Evolutionary conservation across 1,140 invertebrate species (phyloP), one percentile per base, ranked within the genome.

Genomic region (Tetragnatha versicolor): DNA sequence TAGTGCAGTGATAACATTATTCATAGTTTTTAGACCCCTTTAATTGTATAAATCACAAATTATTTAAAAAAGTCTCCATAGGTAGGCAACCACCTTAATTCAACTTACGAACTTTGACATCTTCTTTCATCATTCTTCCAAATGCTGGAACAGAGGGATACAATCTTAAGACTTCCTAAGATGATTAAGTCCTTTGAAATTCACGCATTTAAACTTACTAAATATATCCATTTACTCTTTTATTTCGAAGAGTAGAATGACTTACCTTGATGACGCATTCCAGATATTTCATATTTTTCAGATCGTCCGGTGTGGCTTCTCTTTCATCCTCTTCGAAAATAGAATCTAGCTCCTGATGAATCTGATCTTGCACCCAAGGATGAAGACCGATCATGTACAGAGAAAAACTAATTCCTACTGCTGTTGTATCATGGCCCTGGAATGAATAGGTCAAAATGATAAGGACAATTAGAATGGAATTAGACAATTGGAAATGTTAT

Each of bases 61-160:
- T n/a, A n/a, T n/a, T n/a, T n/a, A n/a, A n/a, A n/a, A n/a, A n/a
- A n/a, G n/a, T n/a, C n/a, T n/a, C n/a, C n/a, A n/a, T n/a, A n/a
- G n/a, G n/a, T n/a, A n/a, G n/a, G n/a, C n/a, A n/a, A 12, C 4
- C 53, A 29, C 6, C 14, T 27, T n/a, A 58, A 39, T 1, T 39
- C 12, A 47, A 79, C 88, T 85, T 90, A 81, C 79, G 33, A 25
- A 78, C 55, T n/a, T 72, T 33, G 25, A 81, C 85, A 75, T 94
- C 92, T 82, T 92, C 87, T 61, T 91, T 90, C 2, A 93, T 82
- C 7, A 83, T 88, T 80, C 93, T 87, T 3, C 91, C 92, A 82
- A 94, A 93, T 20, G 91, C 85, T 2, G 93, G 93, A 58, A 95
- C 93, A 77, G 93, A 92, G 49, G 93, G 93, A 84, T 90, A 95